phyloP scores from a whole-genome alignment of 30 jellyfish, hydroid and myxozoan genomes.

The Aurelia aurita complex sp. Pacific region DNA sequence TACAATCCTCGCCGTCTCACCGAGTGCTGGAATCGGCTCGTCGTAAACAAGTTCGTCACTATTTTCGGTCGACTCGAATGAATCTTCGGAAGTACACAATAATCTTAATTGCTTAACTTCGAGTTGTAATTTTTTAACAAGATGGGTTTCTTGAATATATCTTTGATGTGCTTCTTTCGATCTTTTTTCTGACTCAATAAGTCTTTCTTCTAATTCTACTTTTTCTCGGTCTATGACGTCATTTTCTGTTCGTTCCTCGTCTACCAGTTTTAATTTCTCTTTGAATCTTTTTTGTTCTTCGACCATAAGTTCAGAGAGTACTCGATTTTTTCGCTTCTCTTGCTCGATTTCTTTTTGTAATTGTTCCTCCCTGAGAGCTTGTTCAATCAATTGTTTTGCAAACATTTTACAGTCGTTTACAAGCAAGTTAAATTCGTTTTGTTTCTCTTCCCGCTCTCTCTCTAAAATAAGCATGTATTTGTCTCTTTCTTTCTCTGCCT shows the following conservation, averaged over 20 bases:
- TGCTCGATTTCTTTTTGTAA: constrained; percentile 77
- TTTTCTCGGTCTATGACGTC: constrained; percentile 64
- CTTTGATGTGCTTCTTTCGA: constrained; percentile 78
- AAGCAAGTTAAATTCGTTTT: constrained; percentile 58
- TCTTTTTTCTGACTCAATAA: constrained; percentile 60
- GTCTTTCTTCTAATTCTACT: constrained; percentile 63
- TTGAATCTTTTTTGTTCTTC: constrained; percentile 86
- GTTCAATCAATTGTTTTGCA: constrained; percentile 77
- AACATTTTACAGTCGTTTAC: constrained; percentile 90
- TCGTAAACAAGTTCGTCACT: constrained; percentile 75
- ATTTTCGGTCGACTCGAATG: constrained; percentile 68
- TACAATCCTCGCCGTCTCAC: constrained; percentile 5
- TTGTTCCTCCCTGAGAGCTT: constrained; percentile 77
- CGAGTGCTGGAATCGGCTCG: constrained; percentile 44
- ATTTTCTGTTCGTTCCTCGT: constrained; percentile 72
- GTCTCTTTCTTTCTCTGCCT: constrained; percentile 88
- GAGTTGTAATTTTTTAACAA: constrained; percentile 48
- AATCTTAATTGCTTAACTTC: constrained; percentile 72
- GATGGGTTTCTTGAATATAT: constrained; percentile 63
- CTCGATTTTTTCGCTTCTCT: constrained; percentile 81
- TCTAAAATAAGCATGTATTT: constrained; percentile 46
- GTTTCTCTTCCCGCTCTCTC: constrained; percentile 80
- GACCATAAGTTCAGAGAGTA: constrained; percentile 84
- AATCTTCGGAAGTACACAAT: constrained; percentile 53
- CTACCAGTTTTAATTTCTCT: constrained; percentile 73